Evolutionary conservation across 2,797 vertebrate species (phyloP).

Genomic region (Vespertilio murinus): DNA sequence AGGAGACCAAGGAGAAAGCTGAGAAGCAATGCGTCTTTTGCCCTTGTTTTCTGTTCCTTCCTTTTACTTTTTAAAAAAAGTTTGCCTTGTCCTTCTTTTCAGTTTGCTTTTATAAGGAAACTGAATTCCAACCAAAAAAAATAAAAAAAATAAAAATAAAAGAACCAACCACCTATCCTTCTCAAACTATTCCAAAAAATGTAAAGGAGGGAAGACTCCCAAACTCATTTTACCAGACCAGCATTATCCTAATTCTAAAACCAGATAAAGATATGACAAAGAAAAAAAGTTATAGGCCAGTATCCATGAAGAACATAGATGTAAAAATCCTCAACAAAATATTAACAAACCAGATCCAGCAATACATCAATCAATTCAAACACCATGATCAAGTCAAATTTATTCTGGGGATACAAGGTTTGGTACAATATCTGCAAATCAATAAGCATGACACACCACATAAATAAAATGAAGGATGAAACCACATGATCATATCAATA

Average conservation of each 20-base stretch:
- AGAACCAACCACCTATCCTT: neutral
- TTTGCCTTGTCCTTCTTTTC: slow-evolving; percentile 66
- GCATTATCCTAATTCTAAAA: neutral
- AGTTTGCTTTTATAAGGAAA: slow-evolving; percentile 83
- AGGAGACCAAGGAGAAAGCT: slow-evolving; percentile 83
- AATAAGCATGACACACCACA: neutral
- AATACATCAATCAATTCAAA: neutral
- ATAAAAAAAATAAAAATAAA: neutral
- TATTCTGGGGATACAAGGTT: neutral
- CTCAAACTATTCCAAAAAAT: neutral
- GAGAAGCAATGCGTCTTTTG: slow-evolving; percentile 91
- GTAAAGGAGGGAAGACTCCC: neutral
- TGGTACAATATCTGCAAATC: neutral
- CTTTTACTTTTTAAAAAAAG: slow-evolving; percentile 81
- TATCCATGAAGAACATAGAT: neutral
- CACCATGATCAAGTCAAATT: neutral
- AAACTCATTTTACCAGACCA: neutral
- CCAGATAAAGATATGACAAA: neutral
- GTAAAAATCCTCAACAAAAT: neutral
- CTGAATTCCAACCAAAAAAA: neutral
- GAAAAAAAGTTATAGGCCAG: neutral
- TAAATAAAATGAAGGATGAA: neutral
- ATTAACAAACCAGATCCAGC: neutral
- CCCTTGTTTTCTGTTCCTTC: slow-evolving; percentile 86
- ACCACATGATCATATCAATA: neutral